Conservation (phyloP, 2,888 invertebrate genomes). For the Euplexia lucipara region DNA sequence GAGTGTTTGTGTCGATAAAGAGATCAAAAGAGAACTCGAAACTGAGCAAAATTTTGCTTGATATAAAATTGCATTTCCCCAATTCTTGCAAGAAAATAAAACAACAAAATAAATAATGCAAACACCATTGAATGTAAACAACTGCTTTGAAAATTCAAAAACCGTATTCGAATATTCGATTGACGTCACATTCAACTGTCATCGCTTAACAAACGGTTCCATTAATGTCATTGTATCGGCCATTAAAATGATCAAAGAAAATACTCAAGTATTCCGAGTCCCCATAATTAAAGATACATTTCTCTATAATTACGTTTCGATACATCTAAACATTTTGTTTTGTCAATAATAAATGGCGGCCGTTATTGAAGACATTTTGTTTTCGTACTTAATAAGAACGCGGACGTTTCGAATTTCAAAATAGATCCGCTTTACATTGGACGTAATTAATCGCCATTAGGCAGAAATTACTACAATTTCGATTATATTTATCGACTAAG, state of each 20-base stretch:
- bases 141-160: conserved; percentile 20
- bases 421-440: conserved; percentile 48
- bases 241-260: conserved; percentile 64
- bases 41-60: neutral
- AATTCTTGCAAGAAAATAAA: neutral
- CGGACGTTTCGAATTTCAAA: conserved; percentile 56
- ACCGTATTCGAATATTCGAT: conserved; percentile 25
- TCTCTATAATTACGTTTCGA: conserved; percentile 51
- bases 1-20: too few species aligned
- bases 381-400: conserved; percentile 48
- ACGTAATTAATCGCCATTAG: conserved; percentile 50
- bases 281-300: conserved; percentile 46
- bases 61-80: neutral
- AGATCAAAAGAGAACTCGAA: too few species aligned
- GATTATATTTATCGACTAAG: conserved; percentile 47
- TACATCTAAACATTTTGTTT: conserved; percentile 52
- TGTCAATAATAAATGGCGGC: conserved; percentile 45
- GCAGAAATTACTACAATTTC: conserved; percentile 44
- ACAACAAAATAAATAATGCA: conserved; percentile 4
- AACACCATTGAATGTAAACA: neutral
- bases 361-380: conserved; percentile 44
- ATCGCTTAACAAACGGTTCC: conserved; percentile 42
- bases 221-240: conserved; percentile 46
- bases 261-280: conserved; percentile 49
- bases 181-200: conserved; percentile 24